phyloP scores from a whole-genome alignment of 2,113 vertebrate genomes.

The Periophthalmus modestus region DNA sequence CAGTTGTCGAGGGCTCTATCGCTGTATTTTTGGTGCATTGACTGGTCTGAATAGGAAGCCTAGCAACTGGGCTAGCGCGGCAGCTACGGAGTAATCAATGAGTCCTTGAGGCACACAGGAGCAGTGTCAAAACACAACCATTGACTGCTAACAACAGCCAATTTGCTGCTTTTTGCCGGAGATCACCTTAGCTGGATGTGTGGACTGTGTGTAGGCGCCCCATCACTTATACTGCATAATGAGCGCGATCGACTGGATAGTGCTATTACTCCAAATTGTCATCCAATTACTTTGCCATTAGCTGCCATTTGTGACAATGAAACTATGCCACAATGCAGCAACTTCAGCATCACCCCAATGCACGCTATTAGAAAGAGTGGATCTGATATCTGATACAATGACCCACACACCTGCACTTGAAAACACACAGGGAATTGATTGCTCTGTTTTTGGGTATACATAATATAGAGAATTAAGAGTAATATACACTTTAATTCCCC shows the following conservation, averaged over 20 bases:
- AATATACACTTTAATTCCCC: not conserved
- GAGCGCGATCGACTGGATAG: constrained; percentile 55
- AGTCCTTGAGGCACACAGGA: constrained; percentile 66
- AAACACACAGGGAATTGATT: not conserved
- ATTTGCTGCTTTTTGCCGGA: constrained; percentile 59
- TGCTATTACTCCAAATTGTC: constrained; percentile 56
- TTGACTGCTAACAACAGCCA: constrained; percentile 66
- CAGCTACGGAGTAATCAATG: constrained; percentile 70
- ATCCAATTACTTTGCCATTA: constrained; percentile 61
- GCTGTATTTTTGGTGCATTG: constrained; percentile 63
- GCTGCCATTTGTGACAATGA: constrained; percentile 39
- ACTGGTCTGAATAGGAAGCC: constrained; percentile 58
- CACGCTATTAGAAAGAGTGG: constrained; percentile 27
- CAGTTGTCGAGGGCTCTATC: constrained; percentile 22
- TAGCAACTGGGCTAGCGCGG: constrained; percentile 54
- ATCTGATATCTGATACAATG: constrained; percentile 33
- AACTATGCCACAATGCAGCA: constrained; percentile 31
- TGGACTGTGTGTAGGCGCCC: constrained; percentile 52
- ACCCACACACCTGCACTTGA: constrained; percentile 11
- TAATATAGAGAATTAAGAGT: not conserved
- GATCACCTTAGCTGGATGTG: constrained; percentile 58
- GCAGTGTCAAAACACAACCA: constrained; percentile 69
- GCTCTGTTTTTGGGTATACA: not conserved
- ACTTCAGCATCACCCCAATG: constrained; percentile 27
- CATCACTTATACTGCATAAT: constrained; percentile 54